A percentile compares a stretch with the other conserved stretches of the same genome.
Evolutionary conservation across 2,797 vertebrate species (phyloP).

Genomic region (Emydoidea blandingii): DNA sequence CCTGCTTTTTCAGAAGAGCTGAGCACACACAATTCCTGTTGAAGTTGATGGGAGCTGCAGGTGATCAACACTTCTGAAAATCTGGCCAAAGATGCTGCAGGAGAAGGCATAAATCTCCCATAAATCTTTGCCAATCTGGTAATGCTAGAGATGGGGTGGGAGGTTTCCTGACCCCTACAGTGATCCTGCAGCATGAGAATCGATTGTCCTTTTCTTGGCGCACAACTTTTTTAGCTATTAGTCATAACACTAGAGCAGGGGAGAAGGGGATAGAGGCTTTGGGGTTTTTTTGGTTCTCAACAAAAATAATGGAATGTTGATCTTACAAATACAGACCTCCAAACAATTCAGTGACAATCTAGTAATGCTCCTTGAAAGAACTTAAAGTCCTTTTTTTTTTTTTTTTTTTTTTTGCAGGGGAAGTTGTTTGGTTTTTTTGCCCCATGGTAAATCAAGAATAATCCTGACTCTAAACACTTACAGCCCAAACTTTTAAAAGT

Average conservation of each 20-base stretch:
- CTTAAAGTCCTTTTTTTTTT: not conserved
- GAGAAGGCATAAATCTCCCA: not conserved
- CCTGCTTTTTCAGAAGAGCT: not conserved
- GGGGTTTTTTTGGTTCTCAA: not conserved
- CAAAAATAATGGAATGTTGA: not conserved
- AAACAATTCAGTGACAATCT: not conserved
- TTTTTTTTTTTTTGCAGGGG: too few relatives aligned
- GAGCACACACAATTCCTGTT: not conserved
- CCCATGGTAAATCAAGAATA: not conserved
- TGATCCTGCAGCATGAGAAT: not conserved
- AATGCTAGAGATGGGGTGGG: not conserved
- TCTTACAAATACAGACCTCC: not conserved
- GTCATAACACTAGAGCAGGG: not conserved
- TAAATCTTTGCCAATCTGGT: not conserved
- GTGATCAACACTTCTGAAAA: not conserved
- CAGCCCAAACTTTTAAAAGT: not conserved
- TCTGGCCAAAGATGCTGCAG: not conserved
- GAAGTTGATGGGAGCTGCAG: not conserved
- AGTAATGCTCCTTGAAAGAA: not conserved
- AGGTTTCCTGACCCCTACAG: not conserved
- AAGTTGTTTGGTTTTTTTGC: not conserved
- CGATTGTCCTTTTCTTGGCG: not conserved
- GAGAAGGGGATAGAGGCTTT: not conserved
- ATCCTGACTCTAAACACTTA: not conserved
- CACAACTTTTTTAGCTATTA: not conserved